phyloP scores from a whole-genome alignment of 92 coral and sea anemone genomes.

The Parazoanthus swiftii region DNA sequence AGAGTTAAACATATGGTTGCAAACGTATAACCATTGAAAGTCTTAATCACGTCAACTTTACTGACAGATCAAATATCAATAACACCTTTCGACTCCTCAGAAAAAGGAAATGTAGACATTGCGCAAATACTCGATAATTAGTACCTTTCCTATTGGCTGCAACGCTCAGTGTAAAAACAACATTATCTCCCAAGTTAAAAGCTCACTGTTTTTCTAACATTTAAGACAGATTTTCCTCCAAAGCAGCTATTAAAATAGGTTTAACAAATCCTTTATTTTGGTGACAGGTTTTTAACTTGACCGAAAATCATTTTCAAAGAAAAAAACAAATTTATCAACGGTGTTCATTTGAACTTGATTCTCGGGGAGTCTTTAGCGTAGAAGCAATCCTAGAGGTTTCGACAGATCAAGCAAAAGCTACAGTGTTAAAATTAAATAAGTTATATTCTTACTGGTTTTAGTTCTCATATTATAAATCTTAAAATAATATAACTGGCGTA shows the following conservation, averaged over 20 bases:
- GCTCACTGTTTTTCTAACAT: slow-evolving; percentile 21
- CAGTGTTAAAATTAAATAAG: background rate
- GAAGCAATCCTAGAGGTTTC: background rate
- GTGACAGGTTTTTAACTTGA: background rate
- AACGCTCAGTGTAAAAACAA: background rate
- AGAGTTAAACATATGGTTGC: background rate
- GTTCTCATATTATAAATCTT: slow-evolving; percentile 17
- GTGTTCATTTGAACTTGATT: background rate
- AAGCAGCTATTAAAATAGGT: slow-evolving; percentile 16
- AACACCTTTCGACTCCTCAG: background rate
- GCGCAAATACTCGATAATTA: background rate
- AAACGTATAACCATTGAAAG: background rate
- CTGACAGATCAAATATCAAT: background rate
- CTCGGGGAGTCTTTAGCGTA: background rate
- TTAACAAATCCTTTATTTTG: background rate
- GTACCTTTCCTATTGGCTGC: slow-evolving; percentile 2
- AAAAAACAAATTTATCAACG: background rate
- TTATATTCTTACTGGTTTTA: background rate
- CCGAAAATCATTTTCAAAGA: background rate
- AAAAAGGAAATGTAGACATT: background rate
- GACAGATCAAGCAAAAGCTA: background rate
- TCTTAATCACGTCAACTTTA: background rate
- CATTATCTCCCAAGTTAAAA: slow-evolving; percentile 10
- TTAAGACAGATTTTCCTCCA: background rate
- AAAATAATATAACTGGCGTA: background rate